Conservation (phyloP, 1,140 invertebrate species). For the Drosophila virilis region DNA sequence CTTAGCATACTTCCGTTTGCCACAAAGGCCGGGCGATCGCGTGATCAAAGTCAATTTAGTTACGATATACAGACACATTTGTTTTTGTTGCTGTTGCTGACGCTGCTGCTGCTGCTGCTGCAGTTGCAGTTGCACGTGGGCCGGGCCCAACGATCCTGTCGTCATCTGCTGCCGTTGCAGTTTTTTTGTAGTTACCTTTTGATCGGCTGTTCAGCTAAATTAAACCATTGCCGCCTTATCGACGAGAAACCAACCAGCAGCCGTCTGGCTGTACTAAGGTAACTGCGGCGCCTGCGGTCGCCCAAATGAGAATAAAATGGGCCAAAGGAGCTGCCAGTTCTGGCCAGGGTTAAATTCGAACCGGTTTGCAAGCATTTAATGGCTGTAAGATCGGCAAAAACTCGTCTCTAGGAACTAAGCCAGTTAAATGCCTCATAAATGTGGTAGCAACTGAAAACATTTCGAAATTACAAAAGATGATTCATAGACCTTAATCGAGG, state of each 20-base stretch:
- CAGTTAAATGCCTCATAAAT: conserved; percentile 37
- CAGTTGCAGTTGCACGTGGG: conserved; percentile 65
- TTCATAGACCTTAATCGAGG: conserved; percentile 33
- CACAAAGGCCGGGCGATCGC: conserved; percentile 76
- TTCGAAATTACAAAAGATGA: conserved; percentile 39
- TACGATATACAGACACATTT: conserved; percentile 82
- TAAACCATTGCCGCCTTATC: conserved; percentile 82
- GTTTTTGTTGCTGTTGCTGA: conserved; percentile 59
- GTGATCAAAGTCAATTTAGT: conserved; percentile 84
- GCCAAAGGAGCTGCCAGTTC: conserved; percentile 42
- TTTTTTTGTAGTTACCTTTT: conserved; percentile 40
- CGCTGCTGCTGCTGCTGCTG: conserved; percentile 36
- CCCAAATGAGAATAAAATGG: conserved; percentile 55
- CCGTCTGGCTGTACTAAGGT: too few species aligned
- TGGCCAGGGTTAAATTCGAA: conserved; percentile 26
- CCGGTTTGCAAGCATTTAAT: conserved; percentile 26
- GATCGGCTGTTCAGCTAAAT: conserved; percentile 66
- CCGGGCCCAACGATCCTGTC: conserved; percentile 79
- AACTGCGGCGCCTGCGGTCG: conserved; percentile 65
- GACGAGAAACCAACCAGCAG: conserved; percentile 28
- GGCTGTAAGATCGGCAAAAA: not conserved
- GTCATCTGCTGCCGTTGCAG: conserved; percentile 69
- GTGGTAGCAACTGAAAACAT: conserved; percentile 38
- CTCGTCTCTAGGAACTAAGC: conserved; percentile 22
- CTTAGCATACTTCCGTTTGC: conserved; percentile 83